These are phyloP conservation scores for Calephelis virginiensis DNA, from an alignment of 1,140 invertebrate species.

Conservation along the genomic window DNA sequence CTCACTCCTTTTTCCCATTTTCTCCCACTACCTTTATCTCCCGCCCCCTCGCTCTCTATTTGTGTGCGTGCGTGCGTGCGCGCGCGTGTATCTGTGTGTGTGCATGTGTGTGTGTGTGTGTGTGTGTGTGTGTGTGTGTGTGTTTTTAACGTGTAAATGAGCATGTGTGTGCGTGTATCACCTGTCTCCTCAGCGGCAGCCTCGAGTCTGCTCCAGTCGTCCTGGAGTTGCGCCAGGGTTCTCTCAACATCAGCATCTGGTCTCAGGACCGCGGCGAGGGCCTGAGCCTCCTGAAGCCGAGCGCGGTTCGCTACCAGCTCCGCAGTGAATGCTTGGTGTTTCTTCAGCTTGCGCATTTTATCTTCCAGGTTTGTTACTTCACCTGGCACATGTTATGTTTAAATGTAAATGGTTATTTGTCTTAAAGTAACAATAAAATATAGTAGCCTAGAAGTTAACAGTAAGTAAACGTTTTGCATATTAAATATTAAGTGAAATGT, in stretches of 20 bases:
- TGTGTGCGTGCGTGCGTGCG: too few relatives aligned
- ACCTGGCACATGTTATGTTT: slow-evolving; percentile 58
- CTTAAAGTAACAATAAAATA: too few relatives aligned
- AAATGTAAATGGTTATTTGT: neutral
- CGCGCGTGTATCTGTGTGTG: too few relatives aligned
- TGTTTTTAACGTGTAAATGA: neutral
- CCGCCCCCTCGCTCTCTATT: too few relatives aligned
- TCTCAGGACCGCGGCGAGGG: slow-evolving; percentile 83
- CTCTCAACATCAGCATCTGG: slow-evolving; percentile 87
- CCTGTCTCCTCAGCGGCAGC: slow-evolving; percentile 85
- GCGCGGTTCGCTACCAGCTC: slow-evolving; percentile 94
- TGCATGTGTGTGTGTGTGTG: too few relatives aligned
- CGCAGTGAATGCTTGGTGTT: slow-evolving; percentile 98
- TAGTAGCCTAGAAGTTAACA: too few relatives aligned
- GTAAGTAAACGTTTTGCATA: too few relatives aligned
- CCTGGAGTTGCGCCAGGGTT: slow-evolving; percentile 81
- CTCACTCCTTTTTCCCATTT: too few relatives aligned
- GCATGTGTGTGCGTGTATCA: slow-evolving; percentile 21
- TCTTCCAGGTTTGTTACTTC: slow-evolving; percentile 89
- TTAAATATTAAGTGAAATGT: too few relatives aligned
- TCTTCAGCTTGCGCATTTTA: slow-evolving; percentile 97
- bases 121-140: neutral
- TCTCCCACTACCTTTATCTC: too few relatives aligned
- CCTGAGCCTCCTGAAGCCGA: slow-evolving; percentile 90
- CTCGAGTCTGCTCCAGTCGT: slow-evolving; percentile 82